Evolutionary conservation across 2,888 invertebrate genomes (phyloP), one percentile per base, ranked within the genome.

Genomic region (Uropetala carovei): DNA sequence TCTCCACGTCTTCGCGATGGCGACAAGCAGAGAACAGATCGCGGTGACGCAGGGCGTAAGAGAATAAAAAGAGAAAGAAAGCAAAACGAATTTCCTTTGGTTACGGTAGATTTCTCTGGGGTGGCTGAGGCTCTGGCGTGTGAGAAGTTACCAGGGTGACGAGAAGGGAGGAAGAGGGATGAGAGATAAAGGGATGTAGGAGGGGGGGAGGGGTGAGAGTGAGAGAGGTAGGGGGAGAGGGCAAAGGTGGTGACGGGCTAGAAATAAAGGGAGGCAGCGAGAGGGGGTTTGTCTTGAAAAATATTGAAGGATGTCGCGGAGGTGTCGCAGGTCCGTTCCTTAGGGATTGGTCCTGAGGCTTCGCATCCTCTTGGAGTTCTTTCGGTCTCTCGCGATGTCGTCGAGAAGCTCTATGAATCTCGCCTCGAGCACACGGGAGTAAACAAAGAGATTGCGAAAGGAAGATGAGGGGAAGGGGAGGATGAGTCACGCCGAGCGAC

Each of bases 311-410:
- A 68, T 68, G 68, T 68, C 68, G 68, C 68, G 68, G 68, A n/a
- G n/a, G n/a, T 43, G 43, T 43, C 43, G 43, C 43, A 43, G 43
- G 43, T 43, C 43, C 3, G 22, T 68, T 68, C 68, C 68, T 4
- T 18, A 0, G 68, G 68, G 68, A 68, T 13, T 68, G 68, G 68
- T 68, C 68, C 68, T 22, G 68, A 10, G 22, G 68, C 68, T 68
- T n/a, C 68, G 68, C 68, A 68, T 68, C 68, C 68, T 68, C 68
- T 68, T 68, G 68, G 68, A 68, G n/a, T 22, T 68, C 68, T n/a
- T 68, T 22, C 18, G 68, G 68, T 68, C 68, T 68, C 68, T 68
- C 64, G 64, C 64, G 64, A n/a, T 64, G 64, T 64, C 64, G 64
- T 64, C 43, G 43, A 43, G 43, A 43, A 43, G 43, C 64, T 64